Percentiles rank a stretch among this genome's conserved stretches.
These are phyloP conservation scores for Labeo calbasu DNA, from an alignment of 2,797 vertebrate species.

Conservation along the genomic window DNA sequence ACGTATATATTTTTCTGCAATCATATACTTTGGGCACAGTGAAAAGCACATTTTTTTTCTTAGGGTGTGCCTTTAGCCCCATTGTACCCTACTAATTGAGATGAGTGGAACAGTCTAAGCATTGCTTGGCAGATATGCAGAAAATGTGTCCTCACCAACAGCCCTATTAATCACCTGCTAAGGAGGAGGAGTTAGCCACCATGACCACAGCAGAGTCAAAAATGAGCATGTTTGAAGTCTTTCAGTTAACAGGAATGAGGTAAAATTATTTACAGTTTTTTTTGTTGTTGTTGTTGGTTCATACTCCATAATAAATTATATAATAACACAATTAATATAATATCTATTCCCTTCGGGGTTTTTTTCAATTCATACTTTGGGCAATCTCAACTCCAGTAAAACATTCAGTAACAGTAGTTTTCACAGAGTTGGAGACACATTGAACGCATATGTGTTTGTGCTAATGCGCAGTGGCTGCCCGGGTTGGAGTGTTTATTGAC, in stretches of 20 bases:
- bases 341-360: not conserved
- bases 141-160: slow-evolving; percentile 15
- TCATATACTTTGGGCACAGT: no score
- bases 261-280: slow-evolving; percentile 12
- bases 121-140: slow-evolving; percentile 42
- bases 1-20: no score
- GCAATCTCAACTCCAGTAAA: not conserved
- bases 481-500: slow-evolving; percentile 55
- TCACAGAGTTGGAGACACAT: slow-evolving; percentile 18
- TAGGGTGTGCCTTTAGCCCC: no score
- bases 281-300: not conserved
- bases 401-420: not conserved
- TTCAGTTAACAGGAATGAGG: not conserved
- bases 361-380: not conserved
- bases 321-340: not conserved
- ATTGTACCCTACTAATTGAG: slow-evolving; percentile 33
- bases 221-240: not conserved
- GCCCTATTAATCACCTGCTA: slow-evolving; percentile 40
- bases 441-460: slow-evolving; percentile 39
- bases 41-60: no score
- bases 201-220: slow-evolving; percentile 30
- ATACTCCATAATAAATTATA: not conserved
- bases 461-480: slow-evolving; percentile 30
- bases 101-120: slow-evolving; percentile 47
- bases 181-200: slow-evolving; percentile 27